Evolutionary conservation across 2,113 vertebrate species (phyloP).

Genomic region (Istiophorus platypterus): DNA sequence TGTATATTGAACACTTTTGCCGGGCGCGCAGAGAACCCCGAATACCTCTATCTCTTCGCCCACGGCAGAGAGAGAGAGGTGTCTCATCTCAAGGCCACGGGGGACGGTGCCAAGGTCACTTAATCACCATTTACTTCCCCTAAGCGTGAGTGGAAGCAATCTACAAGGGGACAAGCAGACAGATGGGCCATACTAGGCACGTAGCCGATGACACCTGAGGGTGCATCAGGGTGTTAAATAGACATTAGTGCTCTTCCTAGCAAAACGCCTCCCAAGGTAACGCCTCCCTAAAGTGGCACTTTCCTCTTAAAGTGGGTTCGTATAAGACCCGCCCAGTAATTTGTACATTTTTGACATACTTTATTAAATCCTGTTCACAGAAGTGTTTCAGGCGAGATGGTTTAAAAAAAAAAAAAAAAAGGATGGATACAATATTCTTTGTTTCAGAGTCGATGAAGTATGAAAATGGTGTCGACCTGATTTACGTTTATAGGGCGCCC

Average conservation of each 20-base stretch:
- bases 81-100: slow-evolving; percentile 67
- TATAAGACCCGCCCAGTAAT: slow-evolving; percentile 54
- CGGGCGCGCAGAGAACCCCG: slow-evolving; percentile 45
- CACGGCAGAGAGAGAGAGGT: slow-evolving; percentile 41
- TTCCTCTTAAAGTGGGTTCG: slow-evolving; percentile 54
- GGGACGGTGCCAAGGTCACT: slow-evolving; percentile 76
- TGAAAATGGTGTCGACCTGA: slow-evolving; percentile 32
- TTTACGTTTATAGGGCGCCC: slow-evolving; percentile 28
- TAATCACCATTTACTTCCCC: slow-evolving; percentile 79
- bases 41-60: slow-evolving; percentile 31
- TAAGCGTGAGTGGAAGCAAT: slow-evolving; percentile 66
- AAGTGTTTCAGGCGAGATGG: slow-evolving; percentile 26
- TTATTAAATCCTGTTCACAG: slow-evolving; percentile 55
- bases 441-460: slow-evolving; percentile 36
- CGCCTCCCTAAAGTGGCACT: slow-evolving; percentile 68
- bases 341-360: slow-evolving; percentile 68
- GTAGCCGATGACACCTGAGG: slow-evolving; percentile 68
- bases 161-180: slow-evolving; percentile 69
- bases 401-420: slow-evolving; percentile 14
- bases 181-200: slow-evolving; percentile 69
- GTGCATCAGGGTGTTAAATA: slow-evolving; percentile 79
- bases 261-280: slow-evolving; percentile 72
- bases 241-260: slow-evolving; percentile 75
- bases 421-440: slow-evolving; percentile 34
- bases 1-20: slow-evolving; percentile 66